These are phyloP conservation scores for Muntiacus muntjak DNA, from an alignment of 2,113 vertebrate species.

Conservation along the genomic window DNA sequence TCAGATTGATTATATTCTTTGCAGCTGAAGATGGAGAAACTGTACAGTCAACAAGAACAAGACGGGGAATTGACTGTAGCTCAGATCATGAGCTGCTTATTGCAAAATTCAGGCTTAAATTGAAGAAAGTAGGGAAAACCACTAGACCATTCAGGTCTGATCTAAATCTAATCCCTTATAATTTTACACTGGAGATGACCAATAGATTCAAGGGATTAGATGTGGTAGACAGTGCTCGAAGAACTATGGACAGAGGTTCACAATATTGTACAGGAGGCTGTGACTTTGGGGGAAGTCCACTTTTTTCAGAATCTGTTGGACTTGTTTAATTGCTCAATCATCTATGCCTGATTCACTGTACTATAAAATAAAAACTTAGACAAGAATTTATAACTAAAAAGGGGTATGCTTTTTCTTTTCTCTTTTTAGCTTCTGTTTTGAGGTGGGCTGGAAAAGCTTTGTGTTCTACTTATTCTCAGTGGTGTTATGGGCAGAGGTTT, in stretches of 20 bases:
- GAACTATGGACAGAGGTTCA: neutral
- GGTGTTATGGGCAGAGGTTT: neutral
- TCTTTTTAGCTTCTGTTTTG: neutral
- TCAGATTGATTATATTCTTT: neutral
- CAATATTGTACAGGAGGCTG: neutral
- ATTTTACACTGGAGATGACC: neutral
- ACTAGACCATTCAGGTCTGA: neutral
- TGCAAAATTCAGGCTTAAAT: neutral
- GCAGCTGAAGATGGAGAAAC: neutral
- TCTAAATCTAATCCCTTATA: neutral
- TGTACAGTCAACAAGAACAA: neutral
- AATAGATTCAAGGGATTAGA: neutral
- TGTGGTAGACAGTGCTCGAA: neutral
- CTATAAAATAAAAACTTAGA: neutral
- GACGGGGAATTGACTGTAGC: neutral
- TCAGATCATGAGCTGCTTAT: neutral
- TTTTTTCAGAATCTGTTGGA: neutral
- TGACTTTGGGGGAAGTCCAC: neutral
- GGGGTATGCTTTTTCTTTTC: neutral
- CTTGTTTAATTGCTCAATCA: neutral
- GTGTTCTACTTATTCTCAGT: neutral
- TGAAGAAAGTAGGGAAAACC: neutral
- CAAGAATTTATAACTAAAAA: neutral
- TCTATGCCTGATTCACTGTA: neutral
- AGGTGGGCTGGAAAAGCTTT: neutral